Evolutionary conservation across 2,113 vertebrate genomes (phyloP), one percentile per base, ranked within the genome.

Genomic region (Lynx canadensis): DNA sequence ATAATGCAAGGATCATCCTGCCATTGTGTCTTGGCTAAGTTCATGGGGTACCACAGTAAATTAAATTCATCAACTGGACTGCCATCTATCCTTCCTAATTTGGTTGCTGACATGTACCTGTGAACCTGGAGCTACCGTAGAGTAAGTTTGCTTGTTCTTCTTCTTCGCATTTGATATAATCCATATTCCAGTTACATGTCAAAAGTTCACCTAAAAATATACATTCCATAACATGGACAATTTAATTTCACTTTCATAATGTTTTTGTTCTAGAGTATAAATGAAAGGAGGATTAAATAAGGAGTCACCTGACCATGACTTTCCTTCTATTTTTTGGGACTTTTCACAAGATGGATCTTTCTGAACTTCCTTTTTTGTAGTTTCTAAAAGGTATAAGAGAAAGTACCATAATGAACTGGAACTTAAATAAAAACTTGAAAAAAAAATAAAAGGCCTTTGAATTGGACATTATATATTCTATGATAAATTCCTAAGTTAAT

Each of bases 221-320:
- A 98, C 55, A 88, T 79, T 91, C 41, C 31, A 92, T 7, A 92
- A 41, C 19, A 92, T 31, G 89, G 63, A 25, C 19, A 63, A 45
- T 80, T 89, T 94, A 93, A 85, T 23, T 93, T 89, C 36, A 33
- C 18, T 89, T 92, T 78, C 36, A 84, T 36, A 68, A 15, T 48
- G n/a, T 48, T 91, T 96, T 88, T 91, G 78, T 74, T 93, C 36
- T 55, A 86, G 25, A 41, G 19, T 66, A 90, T 68, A 48, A 85
- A 95, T 15, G 21, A 74, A 96, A 96, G 55, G 74, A 89, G 18
- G 55, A 71, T 73, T 95, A 94, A 80, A 81, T 36, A 57, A 90
- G 41, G n/a, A 94, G 9, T 98, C 80, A 99, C 99, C 98, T 98
- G 98, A 97, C 98, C 98, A 98, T 16, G 94, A 81, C 36, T 91